Base-by-base conservation (phyloP, 1,140 invertebrate species). In the Gryon sp. region DNA sequence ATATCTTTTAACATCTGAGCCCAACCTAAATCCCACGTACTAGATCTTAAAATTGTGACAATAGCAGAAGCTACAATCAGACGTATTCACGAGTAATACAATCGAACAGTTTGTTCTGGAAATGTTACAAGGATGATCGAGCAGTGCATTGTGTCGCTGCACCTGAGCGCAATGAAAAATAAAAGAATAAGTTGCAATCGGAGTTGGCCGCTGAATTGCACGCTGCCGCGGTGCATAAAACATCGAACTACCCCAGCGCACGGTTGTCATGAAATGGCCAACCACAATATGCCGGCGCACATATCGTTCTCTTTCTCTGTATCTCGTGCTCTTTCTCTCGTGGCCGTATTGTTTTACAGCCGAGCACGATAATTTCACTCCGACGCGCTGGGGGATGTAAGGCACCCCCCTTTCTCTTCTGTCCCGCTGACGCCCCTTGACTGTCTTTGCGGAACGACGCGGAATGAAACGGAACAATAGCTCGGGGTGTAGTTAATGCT, bases 271-370 rank as follows among this genome's bases (percentile, higher is more conserved):
- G 60, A 57, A 70, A 59, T 26, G 48, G 72, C 46, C 77, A 76
- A 84, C 80, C 73, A 55, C 83, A 84, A 83, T 87, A 83, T 86
- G 82, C 68, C 80, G 50, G 77, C 18, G 4, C n/a, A n/a, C n/a
- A n/a, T n/a, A n/a, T n/a, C n/a, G n/a, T n/a, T n/a, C n/a, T n/a
- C n/a, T n/a, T n/a, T n/a, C n/a, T n/a, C n/a, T n/a, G n/a, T n/a
- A n/a, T n/a, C n/a, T n/a, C n/a, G n/a, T n/a, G n/a, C n/a, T n/a
- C n/a, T 82, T 81, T 79, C 50, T 70, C 53, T 65, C 63, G 19
- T 65, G 78, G 36, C 81, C 41, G 82, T 83, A 87, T 88, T 86
- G 86, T 86, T 88, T 87, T 86, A 86, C 83, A 82, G 83, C 80
- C 76, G 43, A 53, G 6, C 24, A 68, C 80, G 84, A 83, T 83